A percentile compares a stretch with the other conserved stretches of the same genome.
Conservation (phyloP, 2,888 invertebrate genomes). For the Sisyra nigra region DNA sequence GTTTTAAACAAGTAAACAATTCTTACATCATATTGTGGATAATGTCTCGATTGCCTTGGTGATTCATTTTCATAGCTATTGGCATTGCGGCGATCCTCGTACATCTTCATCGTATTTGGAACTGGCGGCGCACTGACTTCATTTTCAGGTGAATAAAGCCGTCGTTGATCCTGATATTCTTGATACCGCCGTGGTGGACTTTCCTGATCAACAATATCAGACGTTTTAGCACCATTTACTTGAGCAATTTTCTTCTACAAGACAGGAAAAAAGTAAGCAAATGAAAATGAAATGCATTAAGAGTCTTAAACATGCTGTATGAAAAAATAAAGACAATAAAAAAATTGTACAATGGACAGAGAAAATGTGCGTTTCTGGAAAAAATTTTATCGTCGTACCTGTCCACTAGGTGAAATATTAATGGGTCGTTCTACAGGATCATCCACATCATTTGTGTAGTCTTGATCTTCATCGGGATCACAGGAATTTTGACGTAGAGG, state of each 20-base stretch:
- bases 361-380: neutral
- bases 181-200: slow-evolving; percentile 21
- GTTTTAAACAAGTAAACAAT: neutral
- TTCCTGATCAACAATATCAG: slow-evolving; percentile 13
- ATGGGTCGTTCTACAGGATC: neutral
- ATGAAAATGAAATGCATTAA: neutral
- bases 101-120: slow-evolving; percentile 10
- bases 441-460: slow-evolving; percentile 2
- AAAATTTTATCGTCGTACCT: slow-evolving; percentile 5
- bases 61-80: slow-evolving; percentile 25
- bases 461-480: slow-evolving; percentile 8
- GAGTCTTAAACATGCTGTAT: neutral
- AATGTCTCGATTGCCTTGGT: slow-evolving; percentile 20
- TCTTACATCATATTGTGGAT: slow-evolving; percentile 22
- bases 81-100: slow-evolving; percentile 17
- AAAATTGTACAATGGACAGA: neutral
- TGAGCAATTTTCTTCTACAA: neutral
- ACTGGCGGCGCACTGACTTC: slow-evolving; percentile 9
- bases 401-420: slow-evolving; percentile 6
- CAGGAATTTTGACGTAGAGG: slow-evolving; percentile 5
- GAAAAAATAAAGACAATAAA: neutral
- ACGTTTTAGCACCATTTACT: slow-evolving; percentile 2
- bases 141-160: slow-evolving; percentile 22
- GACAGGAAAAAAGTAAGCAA: neutral
- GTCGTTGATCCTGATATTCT: slow-evolving; percentile 8